A percentile compares a stretch with the other conserved stretches of the same genome.
Evolutionary conservation across 2,797 vertebrate genomes (phyloP).

Genomic region (Aeoliscus strigatus): DNA sequence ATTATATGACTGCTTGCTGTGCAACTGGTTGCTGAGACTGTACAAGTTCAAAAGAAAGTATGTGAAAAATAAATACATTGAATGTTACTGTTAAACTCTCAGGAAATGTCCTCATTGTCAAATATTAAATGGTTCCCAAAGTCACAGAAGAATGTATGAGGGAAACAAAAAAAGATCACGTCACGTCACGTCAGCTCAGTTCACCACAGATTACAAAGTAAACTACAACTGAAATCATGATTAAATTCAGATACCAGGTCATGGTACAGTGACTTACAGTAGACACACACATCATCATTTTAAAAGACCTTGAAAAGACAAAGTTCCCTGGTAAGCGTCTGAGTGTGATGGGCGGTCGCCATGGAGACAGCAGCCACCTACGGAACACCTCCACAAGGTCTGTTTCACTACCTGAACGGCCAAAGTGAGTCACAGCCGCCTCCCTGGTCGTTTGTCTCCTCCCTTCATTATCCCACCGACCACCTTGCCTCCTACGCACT

Average conservation of each 20-base stretch:
- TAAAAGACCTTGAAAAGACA: no score
- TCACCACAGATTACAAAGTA: no score
- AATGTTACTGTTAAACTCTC: conserved; percentile 32
- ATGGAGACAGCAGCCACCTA: conserved; percentile 49
- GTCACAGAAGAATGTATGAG: no score
- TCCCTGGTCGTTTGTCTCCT: conserved; percentile 1
- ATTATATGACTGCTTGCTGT: conserved; percentile 24
- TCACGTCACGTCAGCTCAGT: no score
- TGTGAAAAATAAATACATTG: conserved; percentile 29
- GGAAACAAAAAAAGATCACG: no score
- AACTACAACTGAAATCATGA: no score
- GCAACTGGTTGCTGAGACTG: conserved; percentile 3
- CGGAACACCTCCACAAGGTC: conserved; percentile 35
- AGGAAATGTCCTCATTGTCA: no score
- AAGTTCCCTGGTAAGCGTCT: background rate
- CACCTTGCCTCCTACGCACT: conserved; percentile 21
- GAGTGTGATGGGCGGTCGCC: conserved; percentile 24
- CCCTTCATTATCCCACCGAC: conserved; percentile 10
- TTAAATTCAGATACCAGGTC: no score
- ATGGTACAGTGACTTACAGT: no score
- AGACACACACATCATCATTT: no score
- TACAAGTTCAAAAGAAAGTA: conserved; percentile 27
- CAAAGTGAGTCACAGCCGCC: conserved; percentile 55
- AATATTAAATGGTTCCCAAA: no score
- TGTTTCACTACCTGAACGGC: conserved; percentile 48